Evolutionary conservation across 1,140 invertebrate species (phyloP), one percentile per base, ranked within the genome.

Genomic region (Copidosoma floridanum): DNA sequence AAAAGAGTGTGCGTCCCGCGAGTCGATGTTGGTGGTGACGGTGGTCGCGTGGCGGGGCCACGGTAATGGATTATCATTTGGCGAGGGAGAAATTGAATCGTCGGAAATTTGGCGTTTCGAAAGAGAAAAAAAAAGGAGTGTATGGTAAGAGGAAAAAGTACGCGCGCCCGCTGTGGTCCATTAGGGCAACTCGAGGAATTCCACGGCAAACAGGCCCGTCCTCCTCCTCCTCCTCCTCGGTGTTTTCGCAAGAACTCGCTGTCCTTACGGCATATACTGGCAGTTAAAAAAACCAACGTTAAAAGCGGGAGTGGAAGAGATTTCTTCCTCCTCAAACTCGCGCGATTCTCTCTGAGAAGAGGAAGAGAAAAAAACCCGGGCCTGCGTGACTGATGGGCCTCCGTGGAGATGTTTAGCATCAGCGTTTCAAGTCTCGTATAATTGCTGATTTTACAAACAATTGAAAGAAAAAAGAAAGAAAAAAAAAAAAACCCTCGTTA

Each of bases 231-330:
- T n/a, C n/a, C n/a, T n/a, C n/a, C n/a, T 40, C 23, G 21, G 18
- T 24, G n/a, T 53, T 54, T 54, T 41, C 52, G 52, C 26, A 54
- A 41, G 52, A 43, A 43, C 51, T 53, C 38, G 38, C 21, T 54
- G 24, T 54, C 38, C 38, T 54, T 54, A 23, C 21, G 40, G 20
- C 27, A 47, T n/a, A n/a, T n/a, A n/a, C n/a, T n/a, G n/a, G n/a
- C n/a, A n/a, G 37, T 29, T 38, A 35, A 46, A n/a, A 46, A 32
- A 32, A 32, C 12, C 38, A 35, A n/a, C n/a, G n/a, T n/a, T n/a
- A n/a, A n/a, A n/a, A 48, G 37, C 29, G 14, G 43, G 23, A 27
- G 44, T 18, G n/a, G 20, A n/a, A 35, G 43, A 41, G 12, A 37
- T 11, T 23, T 12, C 29, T 26, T 47, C 44, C 24, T 48, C 1